A percentile compares a stretch with the other conserved stretches of the same genome.
These are phyloP conservation scores for Tringa solitaria DNA, from an alignment of 2,113 vertebrate species.

Conservation along the genomic window DNA sequence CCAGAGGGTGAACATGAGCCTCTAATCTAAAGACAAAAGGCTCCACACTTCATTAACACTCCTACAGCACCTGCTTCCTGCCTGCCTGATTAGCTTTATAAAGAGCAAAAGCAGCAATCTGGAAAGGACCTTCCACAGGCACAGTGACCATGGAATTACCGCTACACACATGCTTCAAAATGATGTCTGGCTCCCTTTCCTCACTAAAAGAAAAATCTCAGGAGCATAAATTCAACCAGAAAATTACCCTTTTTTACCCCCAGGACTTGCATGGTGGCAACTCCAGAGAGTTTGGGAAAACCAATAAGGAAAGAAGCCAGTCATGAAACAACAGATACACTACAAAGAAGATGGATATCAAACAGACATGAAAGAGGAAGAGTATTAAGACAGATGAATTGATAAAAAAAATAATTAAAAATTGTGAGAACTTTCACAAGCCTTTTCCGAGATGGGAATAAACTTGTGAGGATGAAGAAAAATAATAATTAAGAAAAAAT, in stretches of 20 bases:
- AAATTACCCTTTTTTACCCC: background rate
- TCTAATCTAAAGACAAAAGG: background rate
- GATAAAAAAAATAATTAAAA: background rate
- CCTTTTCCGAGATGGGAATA: background rate
- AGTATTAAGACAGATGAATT: background rate
- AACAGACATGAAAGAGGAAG: background rate
- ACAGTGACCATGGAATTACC: background rate
- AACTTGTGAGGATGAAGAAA: background rate
- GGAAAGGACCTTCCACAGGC: background rate
- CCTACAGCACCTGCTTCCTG: background rate
- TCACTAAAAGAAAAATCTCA: background rate
- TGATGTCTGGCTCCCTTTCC: background rate
- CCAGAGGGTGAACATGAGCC: background rate
- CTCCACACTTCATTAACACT: background rate
- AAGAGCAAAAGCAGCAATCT: background rate
- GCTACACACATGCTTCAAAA: background rate
- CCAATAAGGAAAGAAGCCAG: background rate
- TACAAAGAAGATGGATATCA: background rate
- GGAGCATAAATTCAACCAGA: background rate
- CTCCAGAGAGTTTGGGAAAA: background rate
- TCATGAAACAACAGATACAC: background rate
- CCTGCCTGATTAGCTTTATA: background rate
- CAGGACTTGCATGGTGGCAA: background rate
- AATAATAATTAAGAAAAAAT: background rate
- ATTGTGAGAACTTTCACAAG: background rate